Percentiles rank a stretch among this genome's conserved stretches.
Evolutionary conservation across 2,113 vertebrate species (phyloP).

Genomic region (Patagioenas fasciata): DNA sequence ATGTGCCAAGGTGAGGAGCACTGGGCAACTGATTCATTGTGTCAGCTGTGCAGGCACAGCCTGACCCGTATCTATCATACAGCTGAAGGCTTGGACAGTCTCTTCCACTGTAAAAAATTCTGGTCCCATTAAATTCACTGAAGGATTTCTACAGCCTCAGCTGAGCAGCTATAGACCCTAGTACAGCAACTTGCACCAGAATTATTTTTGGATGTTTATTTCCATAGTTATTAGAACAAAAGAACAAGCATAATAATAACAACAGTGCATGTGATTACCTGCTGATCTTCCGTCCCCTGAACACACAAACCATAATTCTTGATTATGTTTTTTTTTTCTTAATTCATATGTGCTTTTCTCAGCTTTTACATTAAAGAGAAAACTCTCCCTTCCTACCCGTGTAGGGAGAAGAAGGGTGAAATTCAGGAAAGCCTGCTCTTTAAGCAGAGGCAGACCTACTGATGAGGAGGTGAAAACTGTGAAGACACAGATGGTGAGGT

Average conservation of each 20-base stretch:
- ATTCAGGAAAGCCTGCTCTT: neutral
- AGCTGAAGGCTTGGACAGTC: neutral
- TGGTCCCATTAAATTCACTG: neutral
- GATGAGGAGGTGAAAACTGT: neutral
- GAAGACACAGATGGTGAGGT: neutral
- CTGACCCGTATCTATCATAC: neutral
- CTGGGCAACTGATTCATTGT: accelerated
- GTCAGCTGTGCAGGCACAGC: neutral
- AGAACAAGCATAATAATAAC: neutral
- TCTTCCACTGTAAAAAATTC: neutral
- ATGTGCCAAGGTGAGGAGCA: neutral
- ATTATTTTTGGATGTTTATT: neutral
- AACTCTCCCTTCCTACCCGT: neutral
- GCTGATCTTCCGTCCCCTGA: neutral
- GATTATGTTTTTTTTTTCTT: neutral
- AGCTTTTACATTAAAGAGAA: neutral
- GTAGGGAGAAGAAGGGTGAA: neutral
- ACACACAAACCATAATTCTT: neutral
- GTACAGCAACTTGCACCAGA: neutral
- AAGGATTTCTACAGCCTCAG: neutral
- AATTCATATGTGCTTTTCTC: neutral
- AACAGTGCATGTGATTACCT: neutral
- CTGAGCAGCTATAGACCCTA: neutral
- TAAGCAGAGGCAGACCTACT: neutral
- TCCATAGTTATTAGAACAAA: neutral